phyloP scores from a whole-genome alignment of 2,113 vertebrate genomes.

The Entosphenus tridentatus region DNA sequence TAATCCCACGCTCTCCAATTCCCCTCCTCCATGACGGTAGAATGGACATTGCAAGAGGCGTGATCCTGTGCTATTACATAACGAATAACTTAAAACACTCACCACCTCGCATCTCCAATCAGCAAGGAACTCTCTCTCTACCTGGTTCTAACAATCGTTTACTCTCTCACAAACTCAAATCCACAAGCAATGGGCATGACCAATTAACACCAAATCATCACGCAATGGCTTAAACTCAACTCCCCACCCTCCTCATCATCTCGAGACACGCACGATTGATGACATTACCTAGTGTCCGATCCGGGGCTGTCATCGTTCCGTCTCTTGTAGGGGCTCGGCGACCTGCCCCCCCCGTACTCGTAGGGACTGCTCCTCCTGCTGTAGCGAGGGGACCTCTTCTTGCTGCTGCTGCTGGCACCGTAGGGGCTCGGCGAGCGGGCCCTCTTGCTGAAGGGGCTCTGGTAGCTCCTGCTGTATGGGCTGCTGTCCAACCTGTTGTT shows the following conservation, averaged over 20 bases:
- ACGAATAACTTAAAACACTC: no score
- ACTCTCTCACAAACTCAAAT: no score
- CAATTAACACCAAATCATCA: no score
- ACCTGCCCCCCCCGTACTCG: not conserved
- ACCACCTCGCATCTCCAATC: no score
- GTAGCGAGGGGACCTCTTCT: not conserved
- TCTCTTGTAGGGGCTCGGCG: conserved; percentile 1
- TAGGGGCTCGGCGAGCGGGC: not conserved
- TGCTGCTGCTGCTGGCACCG: no score
- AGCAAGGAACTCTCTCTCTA: no score
- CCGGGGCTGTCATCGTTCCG: not conserved
- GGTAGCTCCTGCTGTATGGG: not conserved
- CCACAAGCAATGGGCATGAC: no score
- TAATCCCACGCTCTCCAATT: no score
- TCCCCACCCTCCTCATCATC: not conserved
- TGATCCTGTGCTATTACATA: no score
- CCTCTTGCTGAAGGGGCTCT: not conserved
- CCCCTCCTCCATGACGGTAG: no score
- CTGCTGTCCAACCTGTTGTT: not conserved
- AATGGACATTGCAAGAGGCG: no score
- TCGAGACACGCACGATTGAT: not conserved
- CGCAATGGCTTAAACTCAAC: not conserved
- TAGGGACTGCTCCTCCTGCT: conserved; percentile 2
- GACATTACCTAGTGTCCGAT: not conserved
- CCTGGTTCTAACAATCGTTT: no score